Evolutionary conservation across 2,797 vertebrate genomes (phyloP), one percentile per base, ranked within the genome.

Genomic region (Geotria australis): DNA sequence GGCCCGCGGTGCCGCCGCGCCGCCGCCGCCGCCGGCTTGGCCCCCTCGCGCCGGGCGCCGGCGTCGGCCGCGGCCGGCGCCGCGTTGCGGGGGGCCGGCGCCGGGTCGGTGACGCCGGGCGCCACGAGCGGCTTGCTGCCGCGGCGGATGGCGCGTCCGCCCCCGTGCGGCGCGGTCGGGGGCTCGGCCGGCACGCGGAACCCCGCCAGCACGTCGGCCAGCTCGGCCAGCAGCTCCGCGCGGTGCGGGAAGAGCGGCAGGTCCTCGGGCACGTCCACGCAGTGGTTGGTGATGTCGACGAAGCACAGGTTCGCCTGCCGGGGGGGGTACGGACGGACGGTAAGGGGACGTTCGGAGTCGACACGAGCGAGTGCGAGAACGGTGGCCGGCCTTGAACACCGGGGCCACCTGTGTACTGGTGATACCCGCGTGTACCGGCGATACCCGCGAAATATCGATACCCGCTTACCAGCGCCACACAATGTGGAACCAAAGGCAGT

Each of bases 231-330:
- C 13, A 98, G 80, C 66, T 94, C 81, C 1, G 74, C 58, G 64
- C 84, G 89, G 67, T 85, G 82, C 48, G 89, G 91, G 61, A 98
- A 96, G 65, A 77, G 68, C 1, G 91, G 89, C 48, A 98, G 79
- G 63, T 86, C 84, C 64, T 98, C 91, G 0, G 91, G 88, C 56
- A 78, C 67, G 60, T 98, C 91, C 0, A 96, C 77, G 59, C 73
- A 78, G 67, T 85, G 82, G 74, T 85, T 86, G 67, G 96, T 89
- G 1, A 96, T 84, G 66, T 98, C 89, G 60, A 98, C 91, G 47
- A 98, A 94, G 63, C 91, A 98, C 64, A 98, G 70, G 63, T 94
- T 96, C 55, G 86, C 82, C 91, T 98, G 72, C 45, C 65, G 73
- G 7, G 6, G 24, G 10, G 15, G 14, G 11, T 46, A 7, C 38